phyloP scores from a whole-genome alignment of 2,888 invertebrate genomes.

The Coelinius sp. region DNA sequence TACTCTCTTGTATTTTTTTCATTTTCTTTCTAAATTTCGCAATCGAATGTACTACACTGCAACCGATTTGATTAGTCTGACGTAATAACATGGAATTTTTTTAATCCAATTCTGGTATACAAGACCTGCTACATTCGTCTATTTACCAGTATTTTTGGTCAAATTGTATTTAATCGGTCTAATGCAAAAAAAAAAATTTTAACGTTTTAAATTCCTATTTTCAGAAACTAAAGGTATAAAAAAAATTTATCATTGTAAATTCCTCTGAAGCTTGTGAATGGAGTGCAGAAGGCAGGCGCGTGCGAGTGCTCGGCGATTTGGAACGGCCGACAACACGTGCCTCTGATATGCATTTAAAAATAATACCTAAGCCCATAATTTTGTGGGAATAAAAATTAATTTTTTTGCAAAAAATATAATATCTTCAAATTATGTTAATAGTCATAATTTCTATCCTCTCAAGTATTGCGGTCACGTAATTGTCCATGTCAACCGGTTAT shows the following conservation, averaged over 20 bases:
- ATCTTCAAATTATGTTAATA: background rate
- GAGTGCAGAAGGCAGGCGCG: conserved; percentile 14
- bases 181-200: background rate
- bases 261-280: conserved; percentile 10
- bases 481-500: background rate
- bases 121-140: conserved; percentile 15
- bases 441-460: background rate
- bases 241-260: conserved; percentile 15
- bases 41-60: conserved; percentile 6
- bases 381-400: background rate
- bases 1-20: background rate
- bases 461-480: background rate
- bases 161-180: conserved; percentile 33
- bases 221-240: background rate
- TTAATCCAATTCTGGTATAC: conserved; percentile 32
- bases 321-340: conserved; percentile 21
- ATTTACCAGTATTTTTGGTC: conserved; percentile 36
- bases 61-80: conserved; percentile 35
- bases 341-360: conserved; percentile 15
- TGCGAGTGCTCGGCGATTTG: conserved; percentile 20
- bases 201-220: background rate
- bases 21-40: conserved; percentile 1
- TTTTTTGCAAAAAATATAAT: background rate
- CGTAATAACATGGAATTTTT: conserved; percentile 36
- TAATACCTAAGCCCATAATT: conserved; percentile 6